Base-by-base conservation (phyloP, 2,113 vertebrate genomes). In the Delphinus delphis region DNA sequence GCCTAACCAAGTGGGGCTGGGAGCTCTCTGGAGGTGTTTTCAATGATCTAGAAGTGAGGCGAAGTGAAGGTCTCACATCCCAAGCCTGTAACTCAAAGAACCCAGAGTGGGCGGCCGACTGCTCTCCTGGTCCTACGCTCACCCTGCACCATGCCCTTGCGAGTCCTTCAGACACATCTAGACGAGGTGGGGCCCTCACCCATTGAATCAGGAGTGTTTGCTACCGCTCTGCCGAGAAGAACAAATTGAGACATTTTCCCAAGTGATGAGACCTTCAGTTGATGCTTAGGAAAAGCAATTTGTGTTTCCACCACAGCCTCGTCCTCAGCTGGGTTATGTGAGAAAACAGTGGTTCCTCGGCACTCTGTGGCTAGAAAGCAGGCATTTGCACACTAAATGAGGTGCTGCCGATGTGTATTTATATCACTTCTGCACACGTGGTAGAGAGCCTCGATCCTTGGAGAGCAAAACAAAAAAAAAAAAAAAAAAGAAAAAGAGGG, bases 331-430 rank as follows among this genome's bases (percentile, higher is more conserved):
- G 25, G 38, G 25, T 0, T 5, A 0, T 2, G n/a, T 50, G 60
- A 74, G 65, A 84, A 38, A 38, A 53, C 0, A 0, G 25, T 20
- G 65, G 71, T 95, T 97, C 97, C 88, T 97, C 95, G 81, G 88
- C 93, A 77, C 87, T 62, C 89, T 83, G 14, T 90, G 94, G 84
- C 96, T 96, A 80, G 96, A 95, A 96, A 98, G 95, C 97, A 97
- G 98, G 96, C 95, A 74, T 98, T 96, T 95, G 95, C 70, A 90
- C 81, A 58, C 83, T 86, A 95, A 98, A 97, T 91, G 97, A 98
- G 97, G 85, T 95, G 94, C 70, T 91, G 8, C 50, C 6, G 26
- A 77, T 96, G 96, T 96, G 96, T 96, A 95, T 98, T 96, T 97
- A 88, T 96, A 90, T 60, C 65, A 9, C 81, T 36, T 41, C 53